Conservation (phyloP, 2,797 vertebrate genomes). For the Gobionotothen gibberifrons region DNA sequence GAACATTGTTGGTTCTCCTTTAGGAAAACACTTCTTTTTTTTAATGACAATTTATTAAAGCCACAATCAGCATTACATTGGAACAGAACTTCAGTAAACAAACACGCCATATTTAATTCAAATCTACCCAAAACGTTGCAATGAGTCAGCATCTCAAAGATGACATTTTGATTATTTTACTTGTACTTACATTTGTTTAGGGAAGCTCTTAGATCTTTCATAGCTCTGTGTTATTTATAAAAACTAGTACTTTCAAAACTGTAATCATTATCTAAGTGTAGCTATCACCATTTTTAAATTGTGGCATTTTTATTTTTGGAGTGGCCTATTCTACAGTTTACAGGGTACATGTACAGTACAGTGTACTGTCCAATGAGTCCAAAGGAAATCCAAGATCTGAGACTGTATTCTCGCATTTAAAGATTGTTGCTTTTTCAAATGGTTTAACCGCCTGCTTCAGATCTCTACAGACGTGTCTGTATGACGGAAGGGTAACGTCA, state of each 20-base stretch:
- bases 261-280: constrained; percentile 16
- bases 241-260: not conserved
- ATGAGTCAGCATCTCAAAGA: constrained; percentile 1
- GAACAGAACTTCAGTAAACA: not conserved
- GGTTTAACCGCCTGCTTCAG: constrained; percentile 23
- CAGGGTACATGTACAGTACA: constrained; percentile 61
- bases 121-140: not conserved
- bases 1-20: not conserved
- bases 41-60: not conserved
- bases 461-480: not conserved
- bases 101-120: not conserved
- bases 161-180: not conserved
- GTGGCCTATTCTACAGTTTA: constrained; percentile 18
- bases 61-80: not conserved
- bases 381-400: constrained; percentile 16
- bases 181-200: not conserved
- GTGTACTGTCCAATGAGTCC: constrained; percentile 44
- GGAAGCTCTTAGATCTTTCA: not conserved
- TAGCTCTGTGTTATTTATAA: constrained; percentile 7
- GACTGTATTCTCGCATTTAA: not conserved
- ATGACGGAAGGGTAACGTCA: constrained; percentile 16
- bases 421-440: not conserved
- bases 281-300: not conserved
- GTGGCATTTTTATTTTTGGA: constrained; percentile 25
- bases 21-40: not conserved